Percentiles rank a stretch among this genome's conserved stretches.
phyloP scores from a whole-genome alignment of 23 tunicate species.

The Botrylloides violaceus region DNA sequence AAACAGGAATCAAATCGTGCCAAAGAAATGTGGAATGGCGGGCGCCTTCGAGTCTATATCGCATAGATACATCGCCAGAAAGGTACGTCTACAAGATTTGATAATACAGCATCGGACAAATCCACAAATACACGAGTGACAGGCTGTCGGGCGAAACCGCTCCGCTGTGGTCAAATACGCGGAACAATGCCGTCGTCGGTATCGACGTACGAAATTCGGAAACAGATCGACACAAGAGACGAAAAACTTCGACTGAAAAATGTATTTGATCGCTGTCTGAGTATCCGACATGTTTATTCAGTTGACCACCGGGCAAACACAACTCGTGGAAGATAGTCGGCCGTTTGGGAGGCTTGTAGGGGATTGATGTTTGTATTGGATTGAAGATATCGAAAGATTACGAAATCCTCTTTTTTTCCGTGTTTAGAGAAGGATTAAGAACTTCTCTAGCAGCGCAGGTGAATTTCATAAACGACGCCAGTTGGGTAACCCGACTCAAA shows the following conservation, averaged over 20 bases:
- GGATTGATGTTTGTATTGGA: not conserved
- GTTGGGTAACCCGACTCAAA: no score
- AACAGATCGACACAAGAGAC: not conserved
- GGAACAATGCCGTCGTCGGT: no score
- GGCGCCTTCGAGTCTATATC: not conserved
- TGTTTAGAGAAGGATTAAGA: not conserved
- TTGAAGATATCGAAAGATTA: not conserved
- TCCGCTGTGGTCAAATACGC: no score
- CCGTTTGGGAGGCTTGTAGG: not conserved
- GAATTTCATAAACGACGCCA: not conserved
- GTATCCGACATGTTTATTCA: conserved; percentile 4
- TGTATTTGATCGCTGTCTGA: conserved; percentile 17
- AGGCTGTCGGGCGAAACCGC: no score
- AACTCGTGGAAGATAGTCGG: conserved; percentile 2
- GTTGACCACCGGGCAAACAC: conserved; percentile 13
- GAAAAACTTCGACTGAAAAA: not conserved
- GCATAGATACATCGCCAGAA: not conserved
- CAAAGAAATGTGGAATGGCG: not conserved
- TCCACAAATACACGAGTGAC: not conserved
- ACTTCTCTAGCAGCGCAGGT: conserved; percentile 2
- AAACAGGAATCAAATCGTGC: not conserved
- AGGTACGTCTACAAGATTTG: not conserved
- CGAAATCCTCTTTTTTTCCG: not conserved
- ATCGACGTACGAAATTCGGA: not conserved
- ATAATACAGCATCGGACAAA: not conserved